phyloP scores from a whole-genome alignment of 2,888 invertebrate species.

The Pomacea canaliculata region DNA sequence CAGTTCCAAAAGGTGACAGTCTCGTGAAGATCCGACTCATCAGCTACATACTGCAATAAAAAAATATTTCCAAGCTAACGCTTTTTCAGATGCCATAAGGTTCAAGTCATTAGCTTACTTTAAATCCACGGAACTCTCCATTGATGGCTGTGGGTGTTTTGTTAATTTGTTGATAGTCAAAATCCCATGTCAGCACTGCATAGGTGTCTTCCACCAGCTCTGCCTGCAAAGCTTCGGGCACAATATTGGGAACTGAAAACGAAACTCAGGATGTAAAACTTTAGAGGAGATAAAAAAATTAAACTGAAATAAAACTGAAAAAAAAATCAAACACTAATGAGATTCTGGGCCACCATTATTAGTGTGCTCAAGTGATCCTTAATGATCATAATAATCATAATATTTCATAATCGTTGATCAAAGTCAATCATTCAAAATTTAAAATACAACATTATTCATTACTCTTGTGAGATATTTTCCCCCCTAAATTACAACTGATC shows the following conservation, averaged over 20 bases:
- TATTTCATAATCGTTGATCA: too few relatives aligned
- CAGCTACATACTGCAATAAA: too few relatives aligned
- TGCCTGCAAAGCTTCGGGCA: constrained; percentile 36
- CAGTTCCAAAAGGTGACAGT: too few relatives aligned
- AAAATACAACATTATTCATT: too few relatives aligned
- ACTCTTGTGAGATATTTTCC: too few relatives aligned
- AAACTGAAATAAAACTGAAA: constrained; percentile 41
- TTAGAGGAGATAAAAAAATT: constrained; percentile 7
- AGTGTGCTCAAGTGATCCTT: too few relatives aligned
- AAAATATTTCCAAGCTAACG: neutral
- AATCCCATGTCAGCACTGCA: constrained; percentile 55
- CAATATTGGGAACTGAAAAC: constrained; percentile 44
- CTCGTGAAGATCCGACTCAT: too few relatives aligned
- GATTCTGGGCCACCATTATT: too few relatives aligned
- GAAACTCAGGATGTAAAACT: neutral
- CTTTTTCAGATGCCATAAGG: too few relatives aligned
- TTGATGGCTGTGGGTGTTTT: constrained; percentile 43
- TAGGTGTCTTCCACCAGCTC: constrained; percentile 38
- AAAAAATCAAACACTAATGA: constrained; percentile 4
- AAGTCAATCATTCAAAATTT: too few relatives aligned
- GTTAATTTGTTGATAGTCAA: constrained; percentile 42
- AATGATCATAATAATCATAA: too few relatives aligned
- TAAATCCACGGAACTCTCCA: constrained; percentile 66
- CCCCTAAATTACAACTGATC: too few relatives aligned
- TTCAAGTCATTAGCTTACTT: constrained; percentile 42